Evolutionary conservation across 2,797 vertebrate species (phyloP).

Genomic region (Acanthiza pusilla): DNA sequence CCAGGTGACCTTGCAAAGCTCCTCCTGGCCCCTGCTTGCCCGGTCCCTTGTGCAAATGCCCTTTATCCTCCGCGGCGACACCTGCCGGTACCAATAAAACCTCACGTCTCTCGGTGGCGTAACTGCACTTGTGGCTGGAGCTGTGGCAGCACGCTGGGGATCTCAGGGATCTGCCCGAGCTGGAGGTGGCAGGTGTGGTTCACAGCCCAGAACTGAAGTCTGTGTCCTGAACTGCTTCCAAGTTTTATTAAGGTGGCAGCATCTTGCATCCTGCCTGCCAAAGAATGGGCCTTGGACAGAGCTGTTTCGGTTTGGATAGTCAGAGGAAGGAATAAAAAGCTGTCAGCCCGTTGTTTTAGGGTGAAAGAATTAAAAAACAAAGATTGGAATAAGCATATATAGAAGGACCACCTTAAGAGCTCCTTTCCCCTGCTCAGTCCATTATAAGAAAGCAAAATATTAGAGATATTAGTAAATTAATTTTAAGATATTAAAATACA

Average conservation of each 20-base stretch:
- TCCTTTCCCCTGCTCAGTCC: neutral
- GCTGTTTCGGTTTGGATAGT: no score
- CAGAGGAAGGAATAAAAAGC: neutral
- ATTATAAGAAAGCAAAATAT: neutral
- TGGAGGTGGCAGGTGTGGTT: accelerated
- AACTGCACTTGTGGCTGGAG: accelerated
- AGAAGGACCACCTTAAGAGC: neutral
- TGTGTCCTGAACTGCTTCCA: neutral
- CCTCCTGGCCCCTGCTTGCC: neutral
- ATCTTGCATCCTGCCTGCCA: neutral
- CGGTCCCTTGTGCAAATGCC: neutral
- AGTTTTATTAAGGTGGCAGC: neutral
- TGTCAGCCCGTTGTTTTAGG: neutral
- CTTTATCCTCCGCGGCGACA: neutral
- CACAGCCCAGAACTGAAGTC: neutral
- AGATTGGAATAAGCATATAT: neutral
- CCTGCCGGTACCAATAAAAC: accelerated
- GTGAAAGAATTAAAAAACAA: neutral
- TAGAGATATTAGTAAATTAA: neutral
- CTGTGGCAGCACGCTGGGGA: accelerated
- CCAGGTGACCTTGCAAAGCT: neutral
- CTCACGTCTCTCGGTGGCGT: accelerated
- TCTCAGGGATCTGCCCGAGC: neutral
- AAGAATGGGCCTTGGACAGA: neutral
- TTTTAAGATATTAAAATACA: neutral